Percentiles rank a stretch among this genome's conserved stretches.
Conservation (phyloP, 2,797 vertebrate species). For the Spondyliosoma cantharus region DNA sequence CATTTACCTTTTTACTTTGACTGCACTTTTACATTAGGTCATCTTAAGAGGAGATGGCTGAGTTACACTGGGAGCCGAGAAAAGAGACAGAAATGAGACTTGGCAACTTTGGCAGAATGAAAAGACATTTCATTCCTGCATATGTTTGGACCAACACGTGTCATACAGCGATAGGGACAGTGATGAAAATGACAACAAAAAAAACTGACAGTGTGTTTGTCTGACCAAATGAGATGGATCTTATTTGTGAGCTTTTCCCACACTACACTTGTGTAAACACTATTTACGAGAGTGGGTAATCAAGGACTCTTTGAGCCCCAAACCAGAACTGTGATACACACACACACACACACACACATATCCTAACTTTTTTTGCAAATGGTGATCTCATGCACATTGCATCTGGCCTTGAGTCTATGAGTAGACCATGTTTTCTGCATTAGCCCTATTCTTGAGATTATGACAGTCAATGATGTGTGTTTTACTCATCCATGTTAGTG, state of each 20-base stretch:
- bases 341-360: background rate
- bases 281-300: conserved; percentile 1
- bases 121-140: conserved; percentile 39
- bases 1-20: background rate
- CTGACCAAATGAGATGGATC: conserved; percentile 4
- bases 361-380: conserved; percentile 28
- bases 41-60: conserved; percentile 2
- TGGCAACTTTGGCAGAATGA: conserved; percentile 20
- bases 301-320: conserved; percentile 1
- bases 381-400: conserved; percentile 73
- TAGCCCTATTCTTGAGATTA: conserved; percentile 48
- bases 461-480: conserved; percentile 59
- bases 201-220: conserved; percentile 15
- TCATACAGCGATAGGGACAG: conserved; percentile 30
- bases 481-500: conserved; percentile 51
- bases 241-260: conserved; percentile 15
- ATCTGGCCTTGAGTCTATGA: conserved; percentile 66
- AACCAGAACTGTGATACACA: background rate
- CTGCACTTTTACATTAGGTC: conserved; percentile 9
- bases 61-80: background rate
- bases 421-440: conserved; percentile 65
- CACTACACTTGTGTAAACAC: background rate
- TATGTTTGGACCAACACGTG: conserved; percentile 48
- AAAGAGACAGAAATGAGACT: conserved; percentile 6
- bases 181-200: conserved; percentile 43